A percentile compares a stretch with the other conserved stretches of the same genome.
Evolutionary conservation across 2,113 vertebrate genomes (phyloP).

Genomic region (Dromiciops gliroides): DNA sequence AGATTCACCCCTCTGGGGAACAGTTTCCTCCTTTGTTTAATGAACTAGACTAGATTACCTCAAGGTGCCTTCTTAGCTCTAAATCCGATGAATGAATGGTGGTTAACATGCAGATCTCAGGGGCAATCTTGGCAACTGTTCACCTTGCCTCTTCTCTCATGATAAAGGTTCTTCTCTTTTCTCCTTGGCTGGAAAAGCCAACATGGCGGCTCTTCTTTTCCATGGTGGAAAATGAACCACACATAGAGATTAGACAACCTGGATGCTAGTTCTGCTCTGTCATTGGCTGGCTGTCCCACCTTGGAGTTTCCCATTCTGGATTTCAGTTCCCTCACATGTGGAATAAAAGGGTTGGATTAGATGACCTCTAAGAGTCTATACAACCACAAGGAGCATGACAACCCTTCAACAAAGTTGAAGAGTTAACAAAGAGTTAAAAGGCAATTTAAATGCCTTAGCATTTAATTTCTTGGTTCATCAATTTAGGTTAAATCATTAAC

Average conservation of each 20-base stretch:
- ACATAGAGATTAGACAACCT: neutral
- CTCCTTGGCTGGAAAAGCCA: neutral
- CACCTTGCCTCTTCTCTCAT: neutral
- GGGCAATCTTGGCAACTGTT: neutral
- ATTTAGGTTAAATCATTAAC: slow-evolving; percentile 11
- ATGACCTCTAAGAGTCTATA: neutral
- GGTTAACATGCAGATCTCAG: neutral
- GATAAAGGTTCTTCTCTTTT: neutral
- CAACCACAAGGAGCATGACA: neutral
- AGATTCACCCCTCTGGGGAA: neutral
- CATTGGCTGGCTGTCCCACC: neutral
- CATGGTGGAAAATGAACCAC: neutral
- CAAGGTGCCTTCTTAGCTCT: neutral
- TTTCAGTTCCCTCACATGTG: neutral
- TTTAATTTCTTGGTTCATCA: slow-evolving; percentile 36
- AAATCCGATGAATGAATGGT: neutral
- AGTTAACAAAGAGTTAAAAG: neutral
- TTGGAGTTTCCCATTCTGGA: neutral
- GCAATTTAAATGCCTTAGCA: neutral
- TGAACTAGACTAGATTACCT: neutral
- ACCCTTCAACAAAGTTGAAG: neutral
- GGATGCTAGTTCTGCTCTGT: neutral
- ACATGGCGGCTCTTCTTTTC: neutral
- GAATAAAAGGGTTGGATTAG: neutral
- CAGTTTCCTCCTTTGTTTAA: neutral